Evolutionary conservation across 1,140 invertebrate genomes (phyloP).

Genomic region (Drosophila obscura): DNA sequence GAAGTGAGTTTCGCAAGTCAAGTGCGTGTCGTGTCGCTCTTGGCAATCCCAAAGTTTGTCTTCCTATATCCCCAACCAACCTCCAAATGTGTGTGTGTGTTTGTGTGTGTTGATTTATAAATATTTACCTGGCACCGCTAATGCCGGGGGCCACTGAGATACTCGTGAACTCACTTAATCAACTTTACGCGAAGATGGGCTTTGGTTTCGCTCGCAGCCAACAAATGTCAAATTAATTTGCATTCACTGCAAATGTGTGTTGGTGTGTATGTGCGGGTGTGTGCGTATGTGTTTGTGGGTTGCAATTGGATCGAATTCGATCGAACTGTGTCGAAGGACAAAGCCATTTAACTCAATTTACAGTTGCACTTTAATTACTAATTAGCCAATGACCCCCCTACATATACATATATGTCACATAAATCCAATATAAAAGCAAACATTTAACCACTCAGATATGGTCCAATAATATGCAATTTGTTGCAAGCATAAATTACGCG

Average conservation of each 20-base stretch:
- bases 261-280: neutral
- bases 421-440: neutral
- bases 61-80: constrained; percentile 18
- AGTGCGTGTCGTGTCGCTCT: constrained; percentile 69
- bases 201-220: too few species aligned
- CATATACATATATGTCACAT: neutral
- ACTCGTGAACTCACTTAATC: constrained; percentile 44
- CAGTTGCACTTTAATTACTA: constrained; percentile 15
- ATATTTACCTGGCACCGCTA: constrained; percentile 74
- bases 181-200: constrained; percentile 24
- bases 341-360: constrained; percentile 2
- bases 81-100: constrained; percentile 9
- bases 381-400: constrained; percentile 29
- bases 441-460: neutral
- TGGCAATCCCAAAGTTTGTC: constrained; percentile 60
- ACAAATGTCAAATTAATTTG: neutral
- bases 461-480: constrained; percentile 16
- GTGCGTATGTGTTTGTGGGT: too few species aligned
- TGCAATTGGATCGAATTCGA: neutral
- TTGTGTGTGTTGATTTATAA: constrained; percentile 65
- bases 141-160: constrained; percentile 38
- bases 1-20: constrained; percentile 80
- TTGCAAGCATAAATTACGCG: constrained; percentile 26
- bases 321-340: neutral
- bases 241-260: neutral